These are phyloP conservation scores for Heliothis subflexa DNA, from an alignment of 1,140 invertebrate genomes.

Conservation along the genomic window DNA sequence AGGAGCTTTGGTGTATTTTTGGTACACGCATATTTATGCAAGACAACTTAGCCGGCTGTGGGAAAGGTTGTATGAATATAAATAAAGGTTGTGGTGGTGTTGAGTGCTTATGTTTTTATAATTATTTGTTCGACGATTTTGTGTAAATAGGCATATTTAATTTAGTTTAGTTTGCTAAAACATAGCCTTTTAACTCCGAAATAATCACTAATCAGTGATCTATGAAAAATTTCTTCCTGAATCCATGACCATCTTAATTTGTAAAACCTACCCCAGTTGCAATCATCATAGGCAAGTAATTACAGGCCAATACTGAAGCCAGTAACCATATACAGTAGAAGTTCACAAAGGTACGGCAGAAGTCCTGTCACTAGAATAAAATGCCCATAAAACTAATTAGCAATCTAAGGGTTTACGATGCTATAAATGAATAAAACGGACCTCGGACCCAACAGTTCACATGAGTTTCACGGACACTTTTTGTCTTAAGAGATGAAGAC, in stretches of 20 bases:
- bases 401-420: constrained; percentile 77
- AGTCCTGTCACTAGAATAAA: constrained; percentile 64
- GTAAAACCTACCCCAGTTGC: neutral
- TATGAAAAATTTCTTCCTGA: neutral
- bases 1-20: constrained; percentile 7
- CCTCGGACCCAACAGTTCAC: constrained; percentile 57
- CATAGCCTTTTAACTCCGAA: no score
- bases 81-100: no score
- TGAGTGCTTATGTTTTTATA: no score
- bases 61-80: neutral
- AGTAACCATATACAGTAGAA: neutral
- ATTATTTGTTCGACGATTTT: no score
- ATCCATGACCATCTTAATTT: neutral
- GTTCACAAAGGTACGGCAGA: constrained; percentile 44
- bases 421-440: constrained; percentile 79
- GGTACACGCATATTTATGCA: neutral
- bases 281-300: neutral
- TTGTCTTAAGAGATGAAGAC: constrained; percentile 73
- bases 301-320: neutral
- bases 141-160: no score
- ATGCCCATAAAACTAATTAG: constrained; percentile 80
- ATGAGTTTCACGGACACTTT: constrained; percentile 67
- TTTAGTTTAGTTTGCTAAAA: no score
- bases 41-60: neutral
- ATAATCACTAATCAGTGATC: neutral